These are phyloP conservation scores for Rhinogobio ventralis DNA, from an alignment of 2,797 vertebrate genomes.

Conservation along the genomic window DNA sequence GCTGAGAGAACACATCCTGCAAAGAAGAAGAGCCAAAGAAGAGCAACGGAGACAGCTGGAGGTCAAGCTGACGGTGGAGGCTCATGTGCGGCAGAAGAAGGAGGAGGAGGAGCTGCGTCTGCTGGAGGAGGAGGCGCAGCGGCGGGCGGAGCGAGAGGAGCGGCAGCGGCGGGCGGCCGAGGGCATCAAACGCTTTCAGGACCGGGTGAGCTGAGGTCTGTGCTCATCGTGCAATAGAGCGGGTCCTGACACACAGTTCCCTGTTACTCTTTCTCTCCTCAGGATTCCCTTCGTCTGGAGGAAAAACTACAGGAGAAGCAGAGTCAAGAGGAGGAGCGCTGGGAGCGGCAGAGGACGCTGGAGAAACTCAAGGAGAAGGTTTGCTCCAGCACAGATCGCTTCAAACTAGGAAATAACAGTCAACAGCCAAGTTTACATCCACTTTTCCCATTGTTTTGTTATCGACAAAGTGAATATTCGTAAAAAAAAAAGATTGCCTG, in stretches of 20 bases:
- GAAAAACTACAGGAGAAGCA: conserved; percentile 80
- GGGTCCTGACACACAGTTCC: not conserved
- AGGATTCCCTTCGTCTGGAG: conserved; percentile 87
- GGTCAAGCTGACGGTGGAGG: conserved; percentile 79
- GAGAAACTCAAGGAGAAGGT: conserved; percentile 87
- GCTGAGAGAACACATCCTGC: conserved; percentile 76
- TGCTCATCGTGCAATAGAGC: not conserved
- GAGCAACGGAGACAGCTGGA: conserved; percentile 78
- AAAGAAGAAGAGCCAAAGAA: conserved; percentile 75
- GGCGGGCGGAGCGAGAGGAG: conserved; percentile 79
- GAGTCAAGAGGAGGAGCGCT: conserved; percentile 77
- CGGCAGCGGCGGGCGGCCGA: conserved; percentile 75
- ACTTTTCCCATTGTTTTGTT: no score
- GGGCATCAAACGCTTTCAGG: conserved; percentile 82
- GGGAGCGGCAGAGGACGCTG: conserved; percentile 79
- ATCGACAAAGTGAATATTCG: no score
- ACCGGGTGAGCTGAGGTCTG: conserved; percentile 76
- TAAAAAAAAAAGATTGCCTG: no score
- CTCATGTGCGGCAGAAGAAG: conserved; percentile 76
- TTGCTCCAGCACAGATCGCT: not conserved
- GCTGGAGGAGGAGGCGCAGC: conserved; percentile 74
- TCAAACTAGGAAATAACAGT: no score
- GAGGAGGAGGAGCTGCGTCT: conserved; percentile 77
- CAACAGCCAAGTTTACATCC: no score
- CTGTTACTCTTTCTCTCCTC: conserved; percentile 40